These are phyloP conservation scores for Hydrochoerus hydrochaeris DNA, from an alignment of 2,113 vertebrate genomes.

Conservation along the genomic window DNA sequence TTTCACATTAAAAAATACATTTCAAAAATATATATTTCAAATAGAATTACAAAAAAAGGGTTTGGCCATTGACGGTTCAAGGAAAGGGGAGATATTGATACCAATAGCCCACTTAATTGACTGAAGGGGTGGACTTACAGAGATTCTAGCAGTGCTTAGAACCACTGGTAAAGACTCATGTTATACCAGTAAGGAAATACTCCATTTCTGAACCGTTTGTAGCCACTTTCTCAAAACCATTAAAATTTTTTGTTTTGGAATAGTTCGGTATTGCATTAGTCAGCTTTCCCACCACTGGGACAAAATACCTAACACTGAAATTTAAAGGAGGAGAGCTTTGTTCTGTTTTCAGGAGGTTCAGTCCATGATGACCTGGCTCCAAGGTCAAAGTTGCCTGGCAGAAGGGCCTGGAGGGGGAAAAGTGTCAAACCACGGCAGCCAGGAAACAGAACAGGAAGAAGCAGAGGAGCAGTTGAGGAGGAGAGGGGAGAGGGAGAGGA, in stretches of 20 bases:
- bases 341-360: background rate
- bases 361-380: background rate
- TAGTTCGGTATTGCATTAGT: background rate
- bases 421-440: background rate
- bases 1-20: background rate
- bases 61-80: background rate
- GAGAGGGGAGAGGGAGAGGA: background rate
- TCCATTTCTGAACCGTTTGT: slow-evolving; percentile 37
- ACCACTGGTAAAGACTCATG: background rate
- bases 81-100: background rate
- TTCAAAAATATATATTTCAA: slow-evolving; percentile 9
- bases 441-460: background rate
- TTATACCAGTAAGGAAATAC: background rate
- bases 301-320: background rate
- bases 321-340: background rate
- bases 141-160: background rate
- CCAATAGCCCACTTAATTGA: background rate
- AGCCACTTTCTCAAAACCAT: slow-evolving; percentile 27
- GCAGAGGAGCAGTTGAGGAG: background rate
- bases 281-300: background rate
- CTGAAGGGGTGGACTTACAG: background rate
- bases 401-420: background rate
- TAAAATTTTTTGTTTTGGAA: slow-evolving; percentile 24
- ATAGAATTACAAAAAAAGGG: background rate
- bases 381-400: background rate